Evolutionary conservation across 2,888 invertebrate species (phyloP).

Genomic region (Eristalis intricaria): DNA sequence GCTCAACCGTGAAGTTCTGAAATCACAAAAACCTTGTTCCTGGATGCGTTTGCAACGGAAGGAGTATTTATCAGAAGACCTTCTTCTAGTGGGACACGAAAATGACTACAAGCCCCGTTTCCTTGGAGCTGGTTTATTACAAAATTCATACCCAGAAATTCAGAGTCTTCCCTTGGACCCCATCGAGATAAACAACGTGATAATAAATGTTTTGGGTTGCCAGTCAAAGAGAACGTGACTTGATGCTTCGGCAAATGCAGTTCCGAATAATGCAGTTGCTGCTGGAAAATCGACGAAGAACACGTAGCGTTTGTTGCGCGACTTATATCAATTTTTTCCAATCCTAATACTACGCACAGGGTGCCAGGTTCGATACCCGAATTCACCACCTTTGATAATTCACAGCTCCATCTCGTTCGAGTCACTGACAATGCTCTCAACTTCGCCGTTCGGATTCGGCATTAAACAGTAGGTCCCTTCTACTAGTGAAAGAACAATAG

Average conservation of each 20-base stretch:
- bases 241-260: background rate
- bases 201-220: background rate
- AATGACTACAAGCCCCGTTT: background rate
- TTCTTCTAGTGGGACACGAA: conserved; percentile 1
- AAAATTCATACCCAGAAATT: background rate
- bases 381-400: too few species aligned
- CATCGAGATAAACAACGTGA: background rate
- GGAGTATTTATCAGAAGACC: background rate
- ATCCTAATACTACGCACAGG: too few species aligned
- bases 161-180: background rate
- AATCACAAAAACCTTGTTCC: background rate
- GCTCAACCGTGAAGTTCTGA: background rate
- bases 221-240: background rate
- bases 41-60: background rate
- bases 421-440: too few species aligned
- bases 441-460: too few species aligned
- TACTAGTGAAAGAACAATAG: too few species aligned
- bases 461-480: too few species aligned
- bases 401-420: too few species aligned
- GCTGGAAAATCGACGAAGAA: background rate
- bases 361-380: too few species aligned
- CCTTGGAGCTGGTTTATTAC: background rate
- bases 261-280: background rate
- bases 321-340: too few species aligned
- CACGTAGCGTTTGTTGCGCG: background rate